A percentile compares a stretch with the other conserved stretches of the same genome.
phyloP scores from a whole-genome alignment of 1,140 invertebrate species.

The Halyomorpha halys region DNA sequence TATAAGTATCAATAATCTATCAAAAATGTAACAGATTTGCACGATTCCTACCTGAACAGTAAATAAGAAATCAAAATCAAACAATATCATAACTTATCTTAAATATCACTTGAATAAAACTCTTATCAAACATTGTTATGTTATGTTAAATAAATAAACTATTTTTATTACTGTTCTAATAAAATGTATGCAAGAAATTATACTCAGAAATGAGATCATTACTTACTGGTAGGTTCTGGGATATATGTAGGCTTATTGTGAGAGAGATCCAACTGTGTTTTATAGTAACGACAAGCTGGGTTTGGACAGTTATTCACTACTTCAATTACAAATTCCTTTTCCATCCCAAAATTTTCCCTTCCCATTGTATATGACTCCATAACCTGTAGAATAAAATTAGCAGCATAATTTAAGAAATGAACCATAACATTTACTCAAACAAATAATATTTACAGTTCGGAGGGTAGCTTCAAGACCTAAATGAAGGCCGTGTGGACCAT shows the following conservation, averaged over 20 bases:
- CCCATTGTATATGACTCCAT: conserved; percentile 79
- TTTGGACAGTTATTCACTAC: conserved; percentile 78
- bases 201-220: too few species aligned
- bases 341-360: conserved; percentile 76
- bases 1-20: too few species aligned
- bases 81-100: too few species aligned
- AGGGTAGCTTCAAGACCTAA: conserved; percentile 68
- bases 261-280: conserved; percentile 52
- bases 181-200: too few species aligned
- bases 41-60: too few species aligned
- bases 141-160: too few species aligned
- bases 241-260: conserved; percentile 33
- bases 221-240: conserved; percentile 30
- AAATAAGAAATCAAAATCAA: too few species aligned
- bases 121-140: too few species aligned
- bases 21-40: too few species aligned
- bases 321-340: conserved; percentile 77
- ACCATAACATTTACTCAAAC: not conserved
- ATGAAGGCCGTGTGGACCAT: conserved; percentile 71
- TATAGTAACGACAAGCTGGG: conserved; percentile 72
- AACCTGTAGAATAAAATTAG: conserved; percentile 39
- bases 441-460: conserved; percentile 49
- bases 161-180: too few species aligned
- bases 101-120: too few species aligned
- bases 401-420: not conserved